phyloP scores from a whole-genome alignment of 2,888 invertebrate genomes.

The Chrysotoxum bicinctum region DNA sequence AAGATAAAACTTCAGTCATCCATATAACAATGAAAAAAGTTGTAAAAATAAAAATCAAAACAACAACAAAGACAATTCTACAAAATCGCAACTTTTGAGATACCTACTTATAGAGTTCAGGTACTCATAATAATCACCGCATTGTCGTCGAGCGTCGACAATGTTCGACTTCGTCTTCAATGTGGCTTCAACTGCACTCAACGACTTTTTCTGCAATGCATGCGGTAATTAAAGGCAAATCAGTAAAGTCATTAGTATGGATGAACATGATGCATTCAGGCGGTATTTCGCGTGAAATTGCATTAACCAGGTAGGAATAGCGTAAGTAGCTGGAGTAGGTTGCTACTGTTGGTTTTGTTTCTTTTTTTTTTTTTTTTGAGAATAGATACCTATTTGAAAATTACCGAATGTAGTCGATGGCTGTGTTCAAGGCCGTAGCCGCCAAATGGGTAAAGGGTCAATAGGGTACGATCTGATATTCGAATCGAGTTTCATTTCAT shows the following conservation, averaged over 20 bases:
- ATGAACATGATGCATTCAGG: constrained; percentile 60
- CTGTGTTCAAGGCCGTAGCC: neutral
- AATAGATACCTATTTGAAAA: neutral
- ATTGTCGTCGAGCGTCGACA: neutral
- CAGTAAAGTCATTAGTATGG: constrained; percentile 65
- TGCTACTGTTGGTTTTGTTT: neutral
- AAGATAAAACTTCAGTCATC: constrained; percentile 27
- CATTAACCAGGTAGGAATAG: constrained; percentile 19
- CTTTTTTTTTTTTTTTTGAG: neutral
- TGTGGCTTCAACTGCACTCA: neutral
- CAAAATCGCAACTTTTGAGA: constrained; percentile 11
- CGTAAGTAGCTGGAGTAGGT: constrained; percentile 2
- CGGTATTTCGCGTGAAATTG: constrained; percentile 44
- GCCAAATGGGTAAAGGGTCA: neutral
- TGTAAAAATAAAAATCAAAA: constrained; percentile 36
- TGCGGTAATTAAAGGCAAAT: constrained; percentile 62
- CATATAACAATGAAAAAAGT: constrained; percentile 38
- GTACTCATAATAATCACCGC: constrained; percentile 30
- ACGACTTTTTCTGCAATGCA: constrained; percentile 9
- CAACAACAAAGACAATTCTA: constrained; percentile 20
- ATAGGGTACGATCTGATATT: neutral
- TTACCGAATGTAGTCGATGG: neutral
- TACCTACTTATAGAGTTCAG: neutral
- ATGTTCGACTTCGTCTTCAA: neutral
- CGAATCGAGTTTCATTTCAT: neutral